A percentile compares a stretch with the other conserved stretches of the same genome.
phyloP scores from a whole-genome alignment of 2,797 vertebrate genomes.

The Cuculus canorus region DNA sequence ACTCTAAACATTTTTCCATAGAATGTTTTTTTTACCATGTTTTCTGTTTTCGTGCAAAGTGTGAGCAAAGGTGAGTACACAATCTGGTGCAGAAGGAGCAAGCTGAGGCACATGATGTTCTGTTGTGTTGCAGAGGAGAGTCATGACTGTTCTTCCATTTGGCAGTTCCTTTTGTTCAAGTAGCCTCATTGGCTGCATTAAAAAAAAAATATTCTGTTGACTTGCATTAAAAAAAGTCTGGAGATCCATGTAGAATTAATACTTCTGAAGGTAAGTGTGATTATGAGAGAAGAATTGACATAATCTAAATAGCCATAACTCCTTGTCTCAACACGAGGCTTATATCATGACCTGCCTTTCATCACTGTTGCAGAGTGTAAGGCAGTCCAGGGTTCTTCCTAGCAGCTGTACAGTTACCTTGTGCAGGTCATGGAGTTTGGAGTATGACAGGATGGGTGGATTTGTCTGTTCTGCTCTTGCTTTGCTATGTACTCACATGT shows the following conservation, averaged over 20 bases:
- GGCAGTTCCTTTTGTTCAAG: not conserved
- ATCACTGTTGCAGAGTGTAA: not conserved
- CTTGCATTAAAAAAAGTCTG: not conserved
- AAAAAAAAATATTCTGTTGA: not conserved
- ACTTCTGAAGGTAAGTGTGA: not conserved
- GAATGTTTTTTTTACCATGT: not conserved
- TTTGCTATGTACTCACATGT: not conserved
- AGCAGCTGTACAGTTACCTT: not conserved
- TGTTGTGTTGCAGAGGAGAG: not conserved
- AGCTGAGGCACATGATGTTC: not conserved
- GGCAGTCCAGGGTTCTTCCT: not conserved
- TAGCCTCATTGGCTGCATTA: not conserved
- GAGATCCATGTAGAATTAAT: not conserved
- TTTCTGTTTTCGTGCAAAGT: not conserved
- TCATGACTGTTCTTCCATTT: not conserved
- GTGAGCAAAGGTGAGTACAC: not conserved
- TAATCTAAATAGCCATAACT: not conserved
- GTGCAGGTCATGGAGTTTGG: rapidly evolving
- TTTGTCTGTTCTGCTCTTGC: not conserved
- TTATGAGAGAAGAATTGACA: not conserved
- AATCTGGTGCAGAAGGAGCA: not conserved
- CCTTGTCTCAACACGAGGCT: rapidly evolving
- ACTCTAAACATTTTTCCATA: not conserved
- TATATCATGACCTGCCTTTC: not conserved
- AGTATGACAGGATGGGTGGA: not conserved